These are phyloP conservation scores for Enteromius viviparus DNA, from an alignment of 2,797 vertebrate species.

Conservation along the genomic window DNA sequence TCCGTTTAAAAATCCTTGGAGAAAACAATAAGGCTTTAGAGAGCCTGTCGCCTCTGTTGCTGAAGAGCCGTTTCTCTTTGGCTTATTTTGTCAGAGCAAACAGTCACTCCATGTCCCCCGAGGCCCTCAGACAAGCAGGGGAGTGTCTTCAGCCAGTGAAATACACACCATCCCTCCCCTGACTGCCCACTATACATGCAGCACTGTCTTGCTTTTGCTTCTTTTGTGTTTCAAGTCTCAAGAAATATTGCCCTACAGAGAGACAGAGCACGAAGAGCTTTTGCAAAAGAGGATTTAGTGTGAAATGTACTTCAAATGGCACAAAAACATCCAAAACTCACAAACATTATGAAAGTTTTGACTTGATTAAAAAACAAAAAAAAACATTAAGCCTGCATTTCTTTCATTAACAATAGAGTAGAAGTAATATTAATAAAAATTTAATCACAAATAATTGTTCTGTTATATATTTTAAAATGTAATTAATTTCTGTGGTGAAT, in stretches of 20 bases:
- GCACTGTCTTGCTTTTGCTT: conserved; percentile 6
- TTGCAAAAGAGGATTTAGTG: neutral
- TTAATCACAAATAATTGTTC: neutral
- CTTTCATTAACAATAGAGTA: neutral
- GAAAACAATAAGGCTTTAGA: conserved; percentile 9
- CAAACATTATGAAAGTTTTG: neutral
- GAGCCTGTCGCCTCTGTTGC: neutral
- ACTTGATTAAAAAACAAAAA: neutral
- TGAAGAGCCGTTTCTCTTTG: conserved; percentile 26
- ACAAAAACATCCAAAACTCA: neutral
- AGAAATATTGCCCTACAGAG: neutral
- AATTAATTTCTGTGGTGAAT: neutral
- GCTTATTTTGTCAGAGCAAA: conserved; percentile 44
- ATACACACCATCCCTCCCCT: neutral
- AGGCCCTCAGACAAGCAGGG: conserved; percentile 10
- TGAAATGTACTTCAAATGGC: conserved; percentile 1
- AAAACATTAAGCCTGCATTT: neutral
- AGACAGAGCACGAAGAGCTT: neutral
- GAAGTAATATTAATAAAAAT: neutral
- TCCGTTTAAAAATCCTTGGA: conserved; percentile 2
- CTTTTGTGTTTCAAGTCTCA: neutral
- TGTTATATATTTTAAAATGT: neutral
- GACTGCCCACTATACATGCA: conserved; percentile 19
- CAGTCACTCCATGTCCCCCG: conserved; percentile 2
- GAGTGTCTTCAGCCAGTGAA: conserved; percentile 15